Conservation (phyloP, 2,113 vertebrate genomes). For the Morphnarchus princeps region DNA sequence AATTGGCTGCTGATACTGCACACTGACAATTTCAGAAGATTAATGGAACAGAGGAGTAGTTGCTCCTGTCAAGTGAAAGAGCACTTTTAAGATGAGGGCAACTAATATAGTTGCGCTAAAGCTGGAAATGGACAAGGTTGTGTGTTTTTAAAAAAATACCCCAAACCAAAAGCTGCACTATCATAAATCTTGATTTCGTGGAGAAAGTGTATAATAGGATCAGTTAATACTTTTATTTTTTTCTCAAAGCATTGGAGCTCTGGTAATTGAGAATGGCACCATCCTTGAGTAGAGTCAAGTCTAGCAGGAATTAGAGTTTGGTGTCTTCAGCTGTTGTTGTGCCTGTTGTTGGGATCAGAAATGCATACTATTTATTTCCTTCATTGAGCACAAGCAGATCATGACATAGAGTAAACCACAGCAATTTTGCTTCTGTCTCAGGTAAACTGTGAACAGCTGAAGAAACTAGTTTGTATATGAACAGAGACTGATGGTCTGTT, state of each 20-base stretch:
- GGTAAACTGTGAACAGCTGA: not conserved
- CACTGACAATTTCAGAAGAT: not conserved
- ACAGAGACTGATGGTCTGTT: not conserved
- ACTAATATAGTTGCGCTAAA: not conserved
- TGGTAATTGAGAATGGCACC: not conserved
- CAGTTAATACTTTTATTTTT: not conserved
- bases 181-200: not conserved
- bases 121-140: not conserved
- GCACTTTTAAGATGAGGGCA: not conserved
- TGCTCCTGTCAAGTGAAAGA: not conserved
- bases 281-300: not conserved
- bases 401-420: not conserved
- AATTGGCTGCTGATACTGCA: not conserved
- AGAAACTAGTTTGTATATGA: not conserved
- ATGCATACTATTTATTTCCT: not conserved
- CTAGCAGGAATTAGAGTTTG: not conserved
- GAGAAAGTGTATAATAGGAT: not conserved
- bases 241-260: not conserved
- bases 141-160: not conserved
- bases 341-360: not conserved
- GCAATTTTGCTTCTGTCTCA: not conserved
- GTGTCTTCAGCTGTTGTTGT: not conserved
- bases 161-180: not conserved
- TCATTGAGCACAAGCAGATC: not conserved
- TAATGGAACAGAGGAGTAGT: not conserved